These are phyloP conservation scores for Drosophila baimaii DNA, from an alignment of 1,140 invertebrate species.

Conservation along the genomic window DNA sequence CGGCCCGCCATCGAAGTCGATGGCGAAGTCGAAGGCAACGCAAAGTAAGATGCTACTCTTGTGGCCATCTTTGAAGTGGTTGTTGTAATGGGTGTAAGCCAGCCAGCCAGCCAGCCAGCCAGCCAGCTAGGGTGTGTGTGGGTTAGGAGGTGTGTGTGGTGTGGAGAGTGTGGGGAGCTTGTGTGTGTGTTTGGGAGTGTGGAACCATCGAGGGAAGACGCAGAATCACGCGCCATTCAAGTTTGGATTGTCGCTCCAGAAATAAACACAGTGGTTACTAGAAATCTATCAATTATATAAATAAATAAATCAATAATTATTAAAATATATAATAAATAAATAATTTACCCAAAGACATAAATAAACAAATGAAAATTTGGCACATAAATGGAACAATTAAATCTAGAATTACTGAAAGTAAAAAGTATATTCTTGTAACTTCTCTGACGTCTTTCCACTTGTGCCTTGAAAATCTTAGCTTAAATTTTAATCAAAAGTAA, in stretches of 20 bases:
- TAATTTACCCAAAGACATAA: too few relatives aligned
- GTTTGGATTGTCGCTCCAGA: slow-evolving; percentile 68
- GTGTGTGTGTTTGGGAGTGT: slow-evolving; percentile 28
- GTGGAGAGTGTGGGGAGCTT: slow-evolving; percentile 18
- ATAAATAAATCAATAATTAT: not conserved
- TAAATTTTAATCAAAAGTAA: not conserved
- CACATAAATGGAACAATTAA: not conserved
- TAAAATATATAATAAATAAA: not conserved
- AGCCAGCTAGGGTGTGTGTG: slow-evolving; percentile 18
- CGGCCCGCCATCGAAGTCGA: slow-evolving; percentile 75
- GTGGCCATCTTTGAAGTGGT: slow-evolving; percentile 80
- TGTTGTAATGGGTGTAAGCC: slow-evolving; percentile 67
- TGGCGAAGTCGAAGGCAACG: slow-evolving; percentile 47
- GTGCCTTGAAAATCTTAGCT: too few relatives aligned
- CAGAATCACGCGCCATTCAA: slow-evolving; percentile 76
- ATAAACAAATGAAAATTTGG: not conserved
- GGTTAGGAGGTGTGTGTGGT: slow-evolving; percentile 16
- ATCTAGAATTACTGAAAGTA: too few relatives aligned
- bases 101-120: slow-evolving; percentile 7
- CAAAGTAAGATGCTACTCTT: slow-evolving; percentile 81
- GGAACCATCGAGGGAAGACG: slow-evolving; percentile 58
- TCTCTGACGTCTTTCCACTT: too few relatives aligned
- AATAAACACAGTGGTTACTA: slow-evolving; percentile 46
- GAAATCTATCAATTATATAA: not conserved
- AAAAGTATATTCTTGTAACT: not conserved